Percentiles rank a stretch among this genome's conserved stretches.
These are phyloP conservation scores for Scelioninae gen. 2 DNA, from an alignment of 2,888 invertebrate species.

Conservation along the genomic window DNA sequence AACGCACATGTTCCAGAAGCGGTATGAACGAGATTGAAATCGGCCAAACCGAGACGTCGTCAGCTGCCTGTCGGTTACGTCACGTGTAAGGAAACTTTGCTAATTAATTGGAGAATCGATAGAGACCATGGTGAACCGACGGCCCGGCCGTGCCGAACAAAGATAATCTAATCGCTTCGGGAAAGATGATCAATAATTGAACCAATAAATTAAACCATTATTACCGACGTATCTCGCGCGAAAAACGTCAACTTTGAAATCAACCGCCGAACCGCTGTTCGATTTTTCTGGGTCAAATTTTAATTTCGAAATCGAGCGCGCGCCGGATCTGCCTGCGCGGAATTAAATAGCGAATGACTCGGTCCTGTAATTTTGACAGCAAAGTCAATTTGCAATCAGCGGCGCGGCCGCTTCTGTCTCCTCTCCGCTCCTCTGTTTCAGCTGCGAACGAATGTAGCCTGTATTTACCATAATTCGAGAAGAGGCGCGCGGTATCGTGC, in stretches of 20 bases:
- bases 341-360: constrained; percentile 44
- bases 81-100: constrained; percentile 60
- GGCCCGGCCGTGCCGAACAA: constrained; percentile 53
- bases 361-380: constrained; percentile 64
- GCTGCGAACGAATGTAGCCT: constrained; percentile 55
- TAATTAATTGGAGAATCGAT: constrained; percentile 60
- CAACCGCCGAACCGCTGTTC: neutral
- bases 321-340: too few species aligned
- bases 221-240: constrained; percentile 2
- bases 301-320: neutral
- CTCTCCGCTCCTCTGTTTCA: constrained; percentile 57
- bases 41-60: constrained; percentile 53
- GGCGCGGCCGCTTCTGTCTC: constrained; percentile 62
- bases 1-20: constrained; percentile 41
- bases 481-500: constrained; percentile 70
- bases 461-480: constrained; percentile 73
- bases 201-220: constrained; percentile 52
- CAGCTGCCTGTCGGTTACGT: constrained; percentile 58
- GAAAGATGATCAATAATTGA: constrained; percentile 57
- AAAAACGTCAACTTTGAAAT: neutral
- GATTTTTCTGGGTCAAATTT: constrained; percentile 21
- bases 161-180: constrained; percentile 58
- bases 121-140: constrained; percentile 57
- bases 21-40: constrained; percentile 55
- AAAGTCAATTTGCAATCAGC: constrained; percentile 73